Conservation (phyloP, 1,140 invertebrate genomes). For the Heliconius congener region DNA sequence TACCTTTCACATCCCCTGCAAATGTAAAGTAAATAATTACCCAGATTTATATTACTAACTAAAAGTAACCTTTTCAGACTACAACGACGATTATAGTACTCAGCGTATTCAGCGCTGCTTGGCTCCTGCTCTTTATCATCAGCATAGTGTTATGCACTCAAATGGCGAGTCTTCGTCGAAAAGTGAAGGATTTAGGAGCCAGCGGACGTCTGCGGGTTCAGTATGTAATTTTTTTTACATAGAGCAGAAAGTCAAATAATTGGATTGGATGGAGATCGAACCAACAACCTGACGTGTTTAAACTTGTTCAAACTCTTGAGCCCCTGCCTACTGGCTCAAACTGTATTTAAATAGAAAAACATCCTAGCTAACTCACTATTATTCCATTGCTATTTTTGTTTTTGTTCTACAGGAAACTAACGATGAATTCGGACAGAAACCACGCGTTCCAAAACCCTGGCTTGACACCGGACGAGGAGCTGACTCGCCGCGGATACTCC, state of each 20-base stretch:
- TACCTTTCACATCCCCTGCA: too few species aligned
- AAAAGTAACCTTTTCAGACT: slow-evolving; percentile 49
- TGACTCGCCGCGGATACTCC: slow-evolving; percentile 69
- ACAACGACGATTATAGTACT: slow-evolving; percentile 57
- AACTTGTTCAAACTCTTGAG: too few species aligned
- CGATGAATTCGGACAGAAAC: slow-evolving; percentile 61
- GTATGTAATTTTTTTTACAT: slow-evolving; percentile 43
- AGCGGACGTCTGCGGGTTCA: slow-evolving; percentile 58
- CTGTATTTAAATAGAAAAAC: too few species aligned
- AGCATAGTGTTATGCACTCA: slow-evolving; percentile 51
- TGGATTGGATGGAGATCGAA: too few species aligned
- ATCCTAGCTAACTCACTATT: too few species aligned
- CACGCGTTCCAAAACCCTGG: slow-evolving; percentile 73
- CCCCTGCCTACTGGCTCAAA: too few species aligned
- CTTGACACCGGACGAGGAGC: slow-evolving; percentile 67
- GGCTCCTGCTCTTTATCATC: slow-evolving; percentile 51
- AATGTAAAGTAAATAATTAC: too few species aligned
- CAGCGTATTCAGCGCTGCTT: slow-evolving; percentile 55
- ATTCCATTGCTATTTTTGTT: too few species aligned
- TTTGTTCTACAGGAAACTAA: slow-evolving; percentile 59
- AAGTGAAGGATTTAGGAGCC: slow-evolving; percentile 53
- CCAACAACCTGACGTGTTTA: too few species aligned
- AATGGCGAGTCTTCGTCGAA: slow-evolving; percentile 48
- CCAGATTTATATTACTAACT: neutral
- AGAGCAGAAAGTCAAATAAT: too few species aligned